phyloP scores from a whole-genome alignment of 2,113 vertebrate genomes.

The Hylia prasina region DNA sequence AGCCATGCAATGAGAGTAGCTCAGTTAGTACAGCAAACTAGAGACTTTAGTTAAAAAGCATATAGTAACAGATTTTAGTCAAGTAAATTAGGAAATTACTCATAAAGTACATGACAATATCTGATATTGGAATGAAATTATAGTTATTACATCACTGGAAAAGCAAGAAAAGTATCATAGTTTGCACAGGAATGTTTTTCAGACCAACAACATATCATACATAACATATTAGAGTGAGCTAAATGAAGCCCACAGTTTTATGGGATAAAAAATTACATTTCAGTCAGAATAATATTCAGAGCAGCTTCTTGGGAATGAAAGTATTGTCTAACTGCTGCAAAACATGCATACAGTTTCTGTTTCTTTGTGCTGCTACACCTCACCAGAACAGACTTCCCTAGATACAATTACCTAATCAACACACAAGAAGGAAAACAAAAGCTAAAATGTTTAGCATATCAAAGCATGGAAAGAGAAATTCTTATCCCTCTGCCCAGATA shows the following conservation, averaged over 20 bases:
- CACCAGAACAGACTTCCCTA: too few relatives aligned
- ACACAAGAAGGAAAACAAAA: not conserved
- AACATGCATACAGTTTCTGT: rapidly evolving
- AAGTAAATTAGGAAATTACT: not conserved
- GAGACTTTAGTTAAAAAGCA: not conserved
- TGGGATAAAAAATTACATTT: not conserved
- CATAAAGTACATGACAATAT: not conserved
- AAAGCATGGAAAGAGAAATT: not conserved
- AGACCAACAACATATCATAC: too few relatives aligned
- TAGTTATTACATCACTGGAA: not conserved
- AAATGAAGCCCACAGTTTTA: not conserved
- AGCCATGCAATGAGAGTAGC: not conserved
- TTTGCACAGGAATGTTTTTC: not conserved
- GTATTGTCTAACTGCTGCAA: not conserved
- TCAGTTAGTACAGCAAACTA: not conserved
- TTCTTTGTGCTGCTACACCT: too few relatives aligned
- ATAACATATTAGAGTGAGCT: not conserved
- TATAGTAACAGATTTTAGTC: not conserved
- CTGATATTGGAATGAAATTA: not conserved
- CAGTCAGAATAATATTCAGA: not conserved
- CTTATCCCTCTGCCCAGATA: not conserved
- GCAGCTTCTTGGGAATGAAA: not conserved
- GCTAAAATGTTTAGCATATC: not conserved
- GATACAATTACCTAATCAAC: not conserved
- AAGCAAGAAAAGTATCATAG: not conserved